Base-by-base conservation (phyloP, 1,140 invertebrate genomes). In the Amyelois transitella region DNA sequence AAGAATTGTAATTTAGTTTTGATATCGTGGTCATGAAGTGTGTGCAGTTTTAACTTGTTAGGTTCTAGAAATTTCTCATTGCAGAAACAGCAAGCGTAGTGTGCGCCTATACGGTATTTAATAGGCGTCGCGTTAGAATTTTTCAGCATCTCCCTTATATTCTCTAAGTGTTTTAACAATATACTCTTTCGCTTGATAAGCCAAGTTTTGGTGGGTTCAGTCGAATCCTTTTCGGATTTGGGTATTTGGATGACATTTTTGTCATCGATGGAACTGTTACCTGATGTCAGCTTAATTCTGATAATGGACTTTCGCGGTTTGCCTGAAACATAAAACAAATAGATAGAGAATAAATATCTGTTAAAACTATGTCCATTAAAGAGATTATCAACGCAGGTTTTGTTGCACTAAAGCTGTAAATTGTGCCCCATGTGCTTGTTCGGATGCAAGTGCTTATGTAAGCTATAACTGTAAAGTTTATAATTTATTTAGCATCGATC, bases 71-170 rank as follows among this genome's bases (percentile, higher is more conserved):
- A 81, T 8, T 69, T 53, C 1, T 69, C 43, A 0, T 51, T 4
- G 21, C 78, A 81, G 32, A 73, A 81, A 12, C 70, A 66, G 48
- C 78, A 81, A 0, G 43, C 21, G 49, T 64, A 81, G 3, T 65
- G 67, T 5, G 69, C 53, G n/a, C 69, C 62, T 0, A 55, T 53
- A 0, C 54, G 51, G 17, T 64, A 60, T 1, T 64, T 51, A 18
- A 81, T 74, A 0, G 76, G 67, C 3, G 78, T 78, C 6, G 78
- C 78, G 19, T 81, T 81, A 0, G 75, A 74, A 43, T 58, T 55
- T 0, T 49, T 24, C 0, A 81, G 44, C 22, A 81, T 68, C 28
- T 58, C 44, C 54, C 54, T 59, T 1, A 78, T 53, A 51, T 81
- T 81, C 5, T 71, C 60, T 5, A 69, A 59, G 45, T 78, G 73